phyloP scores from a whole-genome alignment of 2,797 vertebrate genomes.

The Sebastolobus alascanus region DNA sequence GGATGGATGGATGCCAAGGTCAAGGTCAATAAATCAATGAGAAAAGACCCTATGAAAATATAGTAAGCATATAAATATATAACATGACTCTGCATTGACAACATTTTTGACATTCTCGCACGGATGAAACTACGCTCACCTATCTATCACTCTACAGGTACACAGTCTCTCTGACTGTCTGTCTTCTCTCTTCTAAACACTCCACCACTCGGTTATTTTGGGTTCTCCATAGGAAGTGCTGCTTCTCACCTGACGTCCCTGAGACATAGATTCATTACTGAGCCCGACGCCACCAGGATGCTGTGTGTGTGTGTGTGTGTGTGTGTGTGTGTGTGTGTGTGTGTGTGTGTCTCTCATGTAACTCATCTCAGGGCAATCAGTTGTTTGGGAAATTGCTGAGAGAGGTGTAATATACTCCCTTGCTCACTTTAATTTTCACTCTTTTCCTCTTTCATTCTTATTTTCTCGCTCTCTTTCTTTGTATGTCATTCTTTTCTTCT shows the following conservation, averaged over 20 bases:
- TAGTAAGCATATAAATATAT: constrained; percentile 1
- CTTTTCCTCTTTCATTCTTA: constrained; percentile 18
- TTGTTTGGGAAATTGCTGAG: constrained; percentile 92
- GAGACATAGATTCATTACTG: constrained; percentile 89
- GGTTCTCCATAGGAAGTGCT: constrained; percentile 73
- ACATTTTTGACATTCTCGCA: constrained; percentile 13
- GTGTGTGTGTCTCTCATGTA: constrained; percentile 53
- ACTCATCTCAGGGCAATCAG: constrained; percentile 84
- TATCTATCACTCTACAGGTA: constrained; percentile 38
- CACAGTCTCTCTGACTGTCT: constrained; percentile 30
- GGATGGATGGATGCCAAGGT: constrained; percentile 58
- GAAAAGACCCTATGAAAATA: constrained; percentile 34
- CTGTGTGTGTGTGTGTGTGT: constrained; percentile 40
- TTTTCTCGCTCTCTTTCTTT: background rate
- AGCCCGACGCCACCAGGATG: constrained; percentile 83
- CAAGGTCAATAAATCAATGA: constrained; percentile 68
- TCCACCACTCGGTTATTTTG: constrained; percentile 72
- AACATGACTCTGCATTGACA: background rate
- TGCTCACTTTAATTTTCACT: constrained; percentile 29
- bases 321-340: constrained; percentile 33
- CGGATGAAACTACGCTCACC: background rate
- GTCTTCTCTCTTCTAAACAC: constrained; percentile 35
- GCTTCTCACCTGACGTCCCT: constrained; percentile 85
- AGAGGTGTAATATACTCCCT: constrained; percentile 85
- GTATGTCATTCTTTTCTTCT: background rate